Evolutionary conservation across 2,113 vertebrate species (phyloP), one percentile per base, ranked within the genome.

Genomic region (Paradoxurus hermaphroditus): DNA sequence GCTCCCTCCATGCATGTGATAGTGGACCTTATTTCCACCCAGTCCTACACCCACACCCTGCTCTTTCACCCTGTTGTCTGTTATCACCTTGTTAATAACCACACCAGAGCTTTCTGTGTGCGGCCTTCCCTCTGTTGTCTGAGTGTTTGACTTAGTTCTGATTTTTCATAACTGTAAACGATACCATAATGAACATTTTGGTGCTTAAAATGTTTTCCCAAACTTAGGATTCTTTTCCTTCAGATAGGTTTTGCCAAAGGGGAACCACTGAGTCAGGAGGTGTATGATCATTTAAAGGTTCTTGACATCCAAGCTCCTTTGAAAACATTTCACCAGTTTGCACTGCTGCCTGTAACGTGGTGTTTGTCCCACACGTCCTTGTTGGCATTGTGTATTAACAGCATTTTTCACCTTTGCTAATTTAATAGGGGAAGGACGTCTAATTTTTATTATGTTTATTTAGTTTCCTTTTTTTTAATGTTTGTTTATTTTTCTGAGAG

Each of bases 31-130:
- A 36, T n/a, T 46, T 73, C n/a, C 16, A 8, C 1, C 4, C 12
- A 8, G 8, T 18, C 7, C 53, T 15, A 25, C 9, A 12, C 14
- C n/a, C 51, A 19, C n/a, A 39, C n/a, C 19, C 41, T 46, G 5
- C 14, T 56, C 6, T 56, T 2, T 46, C 34, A 51, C 46, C n/a
- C 10, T 1, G 0, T 12, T 0, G 5, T 23, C 36, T 39, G 25
- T 44, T 39, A 16, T 19, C 21, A 5, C 44, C 36, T 67, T 36
- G 16, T 49, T 25, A 41, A 23, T 18, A 75, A 29, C 18, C 13
- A 21, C 23, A 23, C 39, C n/a, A 72, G 56, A 44, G 39, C 23
- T 49, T 59, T 27, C 16, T 56, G 18, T 19, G 10, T 34, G 31
- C 68, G 39, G 6, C 15, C 13, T 1, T 34, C 39, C 68, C 36